Base-by-base conservation (phyloP, 2,113 vertebrate genomes). In the Sturnira hondurensis region DNA sequence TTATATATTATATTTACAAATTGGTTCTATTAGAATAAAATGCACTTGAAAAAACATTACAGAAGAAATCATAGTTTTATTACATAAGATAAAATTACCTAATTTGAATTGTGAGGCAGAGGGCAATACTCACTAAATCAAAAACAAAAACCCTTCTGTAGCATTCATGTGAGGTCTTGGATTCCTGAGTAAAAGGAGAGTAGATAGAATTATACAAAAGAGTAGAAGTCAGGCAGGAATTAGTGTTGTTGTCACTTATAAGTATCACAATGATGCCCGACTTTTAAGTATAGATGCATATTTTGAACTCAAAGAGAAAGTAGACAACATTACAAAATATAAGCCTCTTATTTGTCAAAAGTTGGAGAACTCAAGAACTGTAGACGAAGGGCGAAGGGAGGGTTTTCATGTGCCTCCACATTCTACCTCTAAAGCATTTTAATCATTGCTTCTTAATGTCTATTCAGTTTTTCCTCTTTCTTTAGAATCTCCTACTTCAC, bases 1-100 rank as follows among this genome's bases (percentile, higher is more conserved):
- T 92, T 83, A 92, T 93, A 94, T 82, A 97, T 95, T 93, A 92
- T 97, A 68, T 96, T 98, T 98, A 94, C 91, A 97, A 96, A 98
- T 96, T 91, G 41, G 0, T 88, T 96, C 86, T 92, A 85, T 93
- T 95, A 26, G 68, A 86, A 96, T 97, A 92, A 97, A 97, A 96
- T 94, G 7, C 10, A 95, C 61, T 45, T 83, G 24, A 95, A 98
- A 86, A 24, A 54, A 33, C 26, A 96, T 9, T 80, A 28, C 7
- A 91, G 93, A 97, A 96, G 56, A 95, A 73, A 97, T 85, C 56
- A 43, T 45, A 89, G 50, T 91, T 92, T 96, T 71, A 96, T 96
- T 91, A 70, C 50, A 31, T 50, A 85, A 38, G 73, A 45, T 94
- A 92, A 97, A 98, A 93, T 0, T 3, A 93, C 77, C 70, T 58